These are phyloP conservation scores for Notiomystis cincta DNA, from an alignment of 2,113 vertebrate genomes.

Conservation along the genomic window DNA sequence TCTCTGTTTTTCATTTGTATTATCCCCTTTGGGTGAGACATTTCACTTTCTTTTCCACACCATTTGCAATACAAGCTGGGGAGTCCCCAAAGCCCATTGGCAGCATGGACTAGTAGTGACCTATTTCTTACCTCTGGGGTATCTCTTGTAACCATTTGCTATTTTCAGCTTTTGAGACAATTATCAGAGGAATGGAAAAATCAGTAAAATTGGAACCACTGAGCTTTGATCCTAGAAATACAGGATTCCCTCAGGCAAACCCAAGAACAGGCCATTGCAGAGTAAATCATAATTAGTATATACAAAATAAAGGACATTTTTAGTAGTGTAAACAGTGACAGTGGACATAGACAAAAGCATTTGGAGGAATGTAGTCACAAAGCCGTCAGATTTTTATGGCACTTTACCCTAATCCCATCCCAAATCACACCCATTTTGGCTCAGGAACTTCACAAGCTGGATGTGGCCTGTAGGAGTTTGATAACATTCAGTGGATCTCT, in stretches of 20 bases:
- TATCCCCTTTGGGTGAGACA: not conserved
- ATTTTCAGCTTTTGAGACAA: constrained; percentile 9
- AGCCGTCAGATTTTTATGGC: not conserved
- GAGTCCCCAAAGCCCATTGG: not conserved
- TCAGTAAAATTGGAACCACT: not conserved
- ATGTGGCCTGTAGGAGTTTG: not conserved
- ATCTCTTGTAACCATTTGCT: not conserved
- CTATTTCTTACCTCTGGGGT: not conserved
- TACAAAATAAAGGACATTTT: not conserved
- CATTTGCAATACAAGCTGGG: constrained; percentile 17
- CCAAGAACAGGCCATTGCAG: not conserved
- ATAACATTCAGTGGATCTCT: not conserved
- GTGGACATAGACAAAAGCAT: not conserved
- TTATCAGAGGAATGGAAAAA: not conserved
- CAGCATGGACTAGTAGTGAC: not conserved
- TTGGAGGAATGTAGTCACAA: not conserved
- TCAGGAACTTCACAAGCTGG: not conserved
- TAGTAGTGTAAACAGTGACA: not conserved
- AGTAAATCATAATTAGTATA: not conserved
- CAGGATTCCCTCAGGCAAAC: not conserved
- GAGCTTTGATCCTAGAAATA: not conserved
- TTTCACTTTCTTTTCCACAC: constrained; percentile 4
- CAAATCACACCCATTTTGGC: not conserved
- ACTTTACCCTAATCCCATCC: not conserved
- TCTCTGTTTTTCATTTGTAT: not conserved